Evolutionary conservation across 2,797 vertebrate species (phyloP), one percentile per base, ranked within the genome.

Genomic region (Girardinus metallicus): DNA sequence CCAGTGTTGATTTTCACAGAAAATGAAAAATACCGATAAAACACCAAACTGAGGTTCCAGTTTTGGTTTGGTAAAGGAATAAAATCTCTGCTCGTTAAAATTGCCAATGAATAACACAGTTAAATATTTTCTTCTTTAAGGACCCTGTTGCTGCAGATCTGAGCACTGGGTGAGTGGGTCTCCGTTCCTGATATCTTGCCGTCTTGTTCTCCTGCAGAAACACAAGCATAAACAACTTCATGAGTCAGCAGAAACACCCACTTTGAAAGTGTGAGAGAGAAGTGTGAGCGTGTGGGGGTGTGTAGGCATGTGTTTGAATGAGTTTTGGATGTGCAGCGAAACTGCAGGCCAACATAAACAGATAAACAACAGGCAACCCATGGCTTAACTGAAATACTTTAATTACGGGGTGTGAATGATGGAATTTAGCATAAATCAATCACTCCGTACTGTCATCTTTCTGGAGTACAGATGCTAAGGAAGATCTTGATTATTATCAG

Each of bases 101-200:
- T 11, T 39, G 0, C 4, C 1, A 78, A 34, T 21, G 23, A 39
- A 5, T 70, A 16, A 0, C 36, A 36, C 0, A 73, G 44, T 29
- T 39, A 5, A 21, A 5, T 31, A 26, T 49, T 44, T 43, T 43
- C 23, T 36, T 44, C 12, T 36, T n/a, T 10, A 55, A 74, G 21
- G 95, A 99, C 98, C 97, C 1, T 98, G 95, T 75, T 98, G 97
- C 78, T 99, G 98, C 78, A 99, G 95, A 87, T 99, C 99, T 15
- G 98, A 99, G 85, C 99, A 99, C 74, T 99, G 99, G 55, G 98
- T 99, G 78, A 99, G 95, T 0, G 99, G 99, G 83, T 99, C 98
- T 90, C 99, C 99, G 2, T 99, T 99, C 88, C 98, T 96, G 92
- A 99, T 98, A 83, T 99, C 99, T 92, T 99, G 99, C 68, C 99